Evolutionary conservation across 64 coral and sea anemone species (phyloP).

Genomic region (Cladopsammia gracilis): DNA sequence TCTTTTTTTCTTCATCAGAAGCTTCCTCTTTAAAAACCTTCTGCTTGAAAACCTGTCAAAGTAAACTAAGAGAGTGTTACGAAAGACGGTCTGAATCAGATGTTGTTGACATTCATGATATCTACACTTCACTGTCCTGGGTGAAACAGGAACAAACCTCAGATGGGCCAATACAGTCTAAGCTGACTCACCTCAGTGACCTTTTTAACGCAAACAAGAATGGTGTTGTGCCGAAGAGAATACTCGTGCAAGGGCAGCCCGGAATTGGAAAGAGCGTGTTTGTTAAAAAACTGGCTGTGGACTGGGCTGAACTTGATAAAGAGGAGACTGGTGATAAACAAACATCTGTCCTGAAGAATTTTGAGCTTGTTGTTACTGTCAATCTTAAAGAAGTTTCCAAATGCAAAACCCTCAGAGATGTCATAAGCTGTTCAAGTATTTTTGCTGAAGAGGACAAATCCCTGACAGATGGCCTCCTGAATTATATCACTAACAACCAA

Average conservation of each 20-base stretch:
- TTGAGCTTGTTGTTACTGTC: not conserved
- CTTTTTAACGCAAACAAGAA: not conserved
- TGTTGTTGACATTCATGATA: not conserved
- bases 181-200: not conserved
- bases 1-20: too few relatives aligned
- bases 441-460: not conserved
- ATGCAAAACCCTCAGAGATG: not conserved
- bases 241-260: not conserved
- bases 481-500: slow-evolving; percentile 11
- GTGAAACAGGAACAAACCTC: slow-evolving; percentile 24
- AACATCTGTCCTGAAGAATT: not conserved
- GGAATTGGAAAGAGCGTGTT: slow-evolving; percentile 4
- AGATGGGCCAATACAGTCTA: not conserved
- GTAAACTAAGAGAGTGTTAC: not conserved
- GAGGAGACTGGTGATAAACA: too few relatives aligned
- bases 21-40: not conserved
- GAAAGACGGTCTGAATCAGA: not conserved
- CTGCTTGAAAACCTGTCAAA: not conserved
- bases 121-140: slow-evolving; percentile 10
- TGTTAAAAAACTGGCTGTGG: not conserved
- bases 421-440: not conserved
- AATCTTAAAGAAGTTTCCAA: not conserved
- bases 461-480: not conserved
- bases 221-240: not conserved
- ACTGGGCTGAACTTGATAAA: not conserved